Conservation (phyloP, 2,888 invertebrate genomes). For the Crioceris asparagi region DNA sequence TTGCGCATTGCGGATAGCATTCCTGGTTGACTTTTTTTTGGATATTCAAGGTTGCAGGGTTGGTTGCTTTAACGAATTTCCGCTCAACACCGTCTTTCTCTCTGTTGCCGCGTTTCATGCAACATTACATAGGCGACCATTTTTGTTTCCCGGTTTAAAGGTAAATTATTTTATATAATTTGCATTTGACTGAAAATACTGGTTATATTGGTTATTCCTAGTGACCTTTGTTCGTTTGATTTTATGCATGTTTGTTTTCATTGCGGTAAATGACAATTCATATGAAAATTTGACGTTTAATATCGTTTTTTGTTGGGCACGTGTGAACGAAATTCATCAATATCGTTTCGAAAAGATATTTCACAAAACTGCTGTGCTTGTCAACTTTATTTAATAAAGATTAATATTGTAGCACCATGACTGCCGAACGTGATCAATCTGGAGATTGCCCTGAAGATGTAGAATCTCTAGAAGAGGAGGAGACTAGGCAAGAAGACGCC, state of each 20-base stretch:
- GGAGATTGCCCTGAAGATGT: conserved; percentile 55
- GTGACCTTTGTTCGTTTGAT: neutral
- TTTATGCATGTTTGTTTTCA: conserved; percentile 4
- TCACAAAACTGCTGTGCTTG: too few relatives aligned
- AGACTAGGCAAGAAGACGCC: conserved; percentile 43
- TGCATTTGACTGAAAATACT: neutral
- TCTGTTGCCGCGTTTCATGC: conserved; percentile 16
- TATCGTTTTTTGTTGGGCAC: conserved; percentile 16
- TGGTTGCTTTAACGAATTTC: too few relatives aligned
- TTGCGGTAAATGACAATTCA: conserved; percentile 10
- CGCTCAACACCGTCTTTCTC: conserved; percentile 20
- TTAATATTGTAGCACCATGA: conserved; percentile 45
- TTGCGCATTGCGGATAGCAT: too few relatives aligned
- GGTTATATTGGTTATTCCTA: neutral
- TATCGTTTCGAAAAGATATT: too few relatives aligned
- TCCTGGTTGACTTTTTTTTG: too few relatives aligned
- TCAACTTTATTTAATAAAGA: too few relatives aligned
- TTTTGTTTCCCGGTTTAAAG: conserved; percentile 12
- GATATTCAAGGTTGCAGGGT: too few relatives aligned
- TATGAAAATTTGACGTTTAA: conserved; percentile 16
- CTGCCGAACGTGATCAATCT: conserved; percentile 51
- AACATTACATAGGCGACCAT: conserved; percentile 9
- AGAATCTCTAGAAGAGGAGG: conserved; percentile 54
- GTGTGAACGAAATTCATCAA: conserved; percentile 10
- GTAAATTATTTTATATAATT: conserved; percentile 5